Evolutionary conservation across 2,797 vertebrate genomes (phyloP).

Genomic region (Staurois parvus): DNA sequence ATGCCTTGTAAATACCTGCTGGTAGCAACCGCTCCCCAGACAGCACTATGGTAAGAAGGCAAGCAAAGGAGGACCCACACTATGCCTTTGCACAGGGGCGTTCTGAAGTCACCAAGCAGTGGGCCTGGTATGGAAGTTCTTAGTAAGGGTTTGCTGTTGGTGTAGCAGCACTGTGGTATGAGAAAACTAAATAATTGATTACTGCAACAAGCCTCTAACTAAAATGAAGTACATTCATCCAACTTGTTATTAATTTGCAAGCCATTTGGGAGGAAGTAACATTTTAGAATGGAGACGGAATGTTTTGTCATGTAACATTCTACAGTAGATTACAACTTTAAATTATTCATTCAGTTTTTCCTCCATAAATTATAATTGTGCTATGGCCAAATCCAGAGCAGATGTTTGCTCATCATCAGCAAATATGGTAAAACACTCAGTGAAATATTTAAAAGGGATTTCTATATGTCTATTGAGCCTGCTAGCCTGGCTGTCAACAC

Average conservation of each 20-base stretch:
- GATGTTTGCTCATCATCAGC: slow-evolving; percentile 53
- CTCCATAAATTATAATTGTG: slow-evolving; percentile 56
- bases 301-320: slow-evolving; percentile 36
- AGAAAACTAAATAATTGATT: slow-evolving; percentile 5
- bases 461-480: slow-evolving; percentile 42
- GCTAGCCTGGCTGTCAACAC: slow-evolving; percentile 48
- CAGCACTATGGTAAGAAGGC: no score
- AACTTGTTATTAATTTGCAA: slow-evolving; percentile 23
- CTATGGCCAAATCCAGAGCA: slow-evolving; percentile 45
- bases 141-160: background rate
- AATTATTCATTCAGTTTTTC: slow-evolving; percentile 53
- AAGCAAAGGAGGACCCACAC: no score
- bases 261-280: slow-evolving; percentile 30
- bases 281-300: slow-evolving; percentile 42
- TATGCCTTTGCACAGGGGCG: no score
- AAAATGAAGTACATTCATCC: slow-evolving; percentile 20
- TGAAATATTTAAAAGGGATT: slow-evolving; percentile 61
- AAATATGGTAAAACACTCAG: slow-evolving; percentile 53
- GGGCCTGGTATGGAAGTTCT: no score
- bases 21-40: no score
- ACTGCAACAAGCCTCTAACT: background rate
- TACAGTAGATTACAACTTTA: slow-evolving; percentile 40
- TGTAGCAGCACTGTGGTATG: background rate
- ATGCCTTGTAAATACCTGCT: no score
- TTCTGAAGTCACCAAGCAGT: no score